These are phyloP conservation scores for Poeciliopsis infans DNA, from an alignment of 2,797 vertebrate genomes.

Conservation along the genomic window DNA sequence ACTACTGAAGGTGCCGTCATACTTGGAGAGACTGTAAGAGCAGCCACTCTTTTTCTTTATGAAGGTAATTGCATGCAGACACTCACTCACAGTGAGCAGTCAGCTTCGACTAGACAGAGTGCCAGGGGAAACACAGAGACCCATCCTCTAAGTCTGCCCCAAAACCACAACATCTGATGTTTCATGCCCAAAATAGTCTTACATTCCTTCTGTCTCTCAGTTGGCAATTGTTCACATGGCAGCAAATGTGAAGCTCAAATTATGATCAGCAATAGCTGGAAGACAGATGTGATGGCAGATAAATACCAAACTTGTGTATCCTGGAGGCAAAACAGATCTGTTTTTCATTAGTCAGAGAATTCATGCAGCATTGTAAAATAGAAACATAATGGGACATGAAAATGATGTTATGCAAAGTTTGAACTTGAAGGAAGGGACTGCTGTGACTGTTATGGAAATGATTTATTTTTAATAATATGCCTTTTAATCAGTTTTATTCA, in stretches of 20 bases:
- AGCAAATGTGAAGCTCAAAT: constrained; percentile 50
- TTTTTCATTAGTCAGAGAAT: constrained; percentile 13
- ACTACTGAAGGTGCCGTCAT: constrained; percentile 58
- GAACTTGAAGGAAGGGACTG: neutral
- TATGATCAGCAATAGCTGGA: constrained; percentile 14
- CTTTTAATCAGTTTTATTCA: neutral
- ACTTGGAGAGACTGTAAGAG: constrained; percentile 46
- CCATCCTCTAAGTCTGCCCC: constrained; percentile 47
- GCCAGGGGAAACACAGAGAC: constrained; percentile 62
- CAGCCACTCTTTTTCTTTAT: constrained; percentile 58
- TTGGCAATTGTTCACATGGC: constrained; percentile 24
- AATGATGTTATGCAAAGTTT: neutral
- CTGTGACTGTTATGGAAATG: neutral
- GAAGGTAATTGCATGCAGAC: constrained; percentile 68
- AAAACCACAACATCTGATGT: constrained; percentile 73
- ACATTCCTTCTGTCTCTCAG: constrained; percentile 47
- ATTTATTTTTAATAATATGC: neutral
- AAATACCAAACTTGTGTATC: neutral
- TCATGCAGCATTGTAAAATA: neutral
- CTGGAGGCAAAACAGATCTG: constrained; percentile 10
- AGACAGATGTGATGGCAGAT: neutral
- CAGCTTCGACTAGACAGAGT: constrained; percentile 63
- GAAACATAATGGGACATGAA: neutral
- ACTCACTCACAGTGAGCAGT: constrained; percentile 69
- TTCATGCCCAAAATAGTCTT: constrained; percentile 68